phyloP scores from a whole-genome alignment of 2,888 invertebrate species.

The Pyralis farinalis region DNA sequence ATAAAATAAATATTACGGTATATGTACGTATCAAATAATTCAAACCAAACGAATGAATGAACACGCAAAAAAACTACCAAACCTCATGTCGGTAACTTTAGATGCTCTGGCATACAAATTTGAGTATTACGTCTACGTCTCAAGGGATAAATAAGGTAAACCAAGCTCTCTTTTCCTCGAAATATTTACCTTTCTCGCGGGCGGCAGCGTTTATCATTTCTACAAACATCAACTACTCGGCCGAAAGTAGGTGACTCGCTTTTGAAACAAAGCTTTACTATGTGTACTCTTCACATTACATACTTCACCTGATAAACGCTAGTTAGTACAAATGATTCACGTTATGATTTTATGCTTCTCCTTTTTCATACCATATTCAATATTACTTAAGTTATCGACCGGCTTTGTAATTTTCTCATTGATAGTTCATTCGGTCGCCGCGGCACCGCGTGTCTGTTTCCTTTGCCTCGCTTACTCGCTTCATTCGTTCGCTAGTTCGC shows the following conservation, averaged over 20 bases:
- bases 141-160: slow-evolving; percentile 5
- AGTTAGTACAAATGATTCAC: not conserved
- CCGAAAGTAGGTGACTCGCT: slow-evolving; percentile 53
- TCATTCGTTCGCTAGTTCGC: slow-evolving; percentile 57
- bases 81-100: not conserved
- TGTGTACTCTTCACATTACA: not conserved
- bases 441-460: slow-evolving; percentile 30
- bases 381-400: slow-evolving; percentile 4
- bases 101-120: slow-evolving; percentile 1
- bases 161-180: slow-evolving; percentile 9
- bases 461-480: slow-evolving; percentile 36
- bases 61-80: not conserved
- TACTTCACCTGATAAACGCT: not conserved
- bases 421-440: slow-evolving; percentile 21
- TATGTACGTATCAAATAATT: too few species aligned
- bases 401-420: not conserved
- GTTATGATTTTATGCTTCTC: too few species aligned
- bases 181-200: slow-evolving; percentile 52
- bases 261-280: slow-evolving; percentile 31
- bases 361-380: not conserved
- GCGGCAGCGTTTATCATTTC: slow-evolving; percentile 52
- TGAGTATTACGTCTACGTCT: not conserved
- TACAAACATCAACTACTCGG: slow-evolving; percentile 40
- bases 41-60: too few species aligned
- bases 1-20: too few species aligned